These are phyloP conservation scores for Numenius phaeopus DNA, from an alignment of 2,797 vertebrate genomes.

Conservation along the genomic window DNA sequence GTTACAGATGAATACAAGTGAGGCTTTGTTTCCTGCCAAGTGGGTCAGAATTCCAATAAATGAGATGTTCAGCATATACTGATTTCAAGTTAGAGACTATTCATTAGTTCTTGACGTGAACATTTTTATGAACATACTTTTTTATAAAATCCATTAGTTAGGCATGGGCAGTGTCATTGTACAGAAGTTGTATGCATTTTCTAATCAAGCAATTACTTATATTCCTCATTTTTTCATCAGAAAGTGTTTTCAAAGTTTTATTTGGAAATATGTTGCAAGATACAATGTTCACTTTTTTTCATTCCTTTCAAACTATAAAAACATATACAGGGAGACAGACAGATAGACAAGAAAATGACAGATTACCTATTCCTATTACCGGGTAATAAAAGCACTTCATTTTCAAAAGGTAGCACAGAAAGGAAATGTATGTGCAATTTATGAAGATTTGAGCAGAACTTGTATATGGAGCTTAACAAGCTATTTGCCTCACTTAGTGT, in stretches of 20 bases:
- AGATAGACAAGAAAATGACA: neutral
- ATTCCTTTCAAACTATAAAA: neutral
- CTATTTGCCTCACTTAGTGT: neutral
- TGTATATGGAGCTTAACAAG: neutral
- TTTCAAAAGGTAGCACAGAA: neutral
- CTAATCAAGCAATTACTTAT: neutral
- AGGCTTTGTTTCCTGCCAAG: neutral
- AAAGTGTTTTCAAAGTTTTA: neutral
- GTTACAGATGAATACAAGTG: neutral
- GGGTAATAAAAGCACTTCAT: neutral
- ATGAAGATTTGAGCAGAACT: neutral
- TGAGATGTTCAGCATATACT: neutral
- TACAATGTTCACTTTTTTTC: fast-evolving
- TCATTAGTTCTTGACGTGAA: neutral
- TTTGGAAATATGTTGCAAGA: neutral
- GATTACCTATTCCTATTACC: neutral
- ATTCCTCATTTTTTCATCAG: neutral
- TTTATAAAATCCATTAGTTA: neutral
- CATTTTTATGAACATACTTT: neutral
- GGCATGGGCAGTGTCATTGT: neutral
- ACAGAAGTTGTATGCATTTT: neutral
- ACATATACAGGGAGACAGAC: neutral
- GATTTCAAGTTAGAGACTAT: neutral
- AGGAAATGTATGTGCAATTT: neutral
- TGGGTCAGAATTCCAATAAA: neutral